Conservation (phyloP, 2,113 vertebrate species). For the Desmodus rotundus region DNA sequence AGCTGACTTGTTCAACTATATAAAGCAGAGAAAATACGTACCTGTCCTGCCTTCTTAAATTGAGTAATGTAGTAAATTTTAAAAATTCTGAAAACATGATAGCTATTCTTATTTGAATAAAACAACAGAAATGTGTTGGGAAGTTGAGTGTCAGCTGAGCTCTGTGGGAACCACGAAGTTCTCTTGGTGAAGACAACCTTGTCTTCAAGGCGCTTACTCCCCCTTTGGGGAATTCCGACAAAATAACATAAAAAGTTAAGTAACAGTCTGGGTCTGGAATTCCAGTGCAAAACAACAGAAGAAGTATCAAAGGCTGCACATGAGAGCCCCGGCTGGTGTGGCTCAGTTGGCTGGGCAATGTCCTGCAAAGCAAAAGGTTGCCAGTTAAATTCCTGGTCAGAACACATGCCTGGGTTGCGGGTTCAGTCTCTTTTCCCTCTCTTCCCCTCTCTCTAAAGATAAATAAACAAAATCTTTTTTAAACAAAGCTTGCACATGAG, state of each 20-base stretch:
- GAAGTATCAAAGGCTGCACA: not conserved
- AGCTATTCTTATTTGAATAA: not conserved
- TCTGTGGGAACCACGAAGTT: not conserved
- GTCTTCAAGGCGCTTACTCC: not conserved
- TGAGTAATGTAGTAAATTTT: not conserved
- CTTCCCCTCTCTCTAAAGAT: no score
- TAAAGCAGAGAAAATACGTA: not conserved
- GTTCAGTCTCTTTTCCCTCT: no score
- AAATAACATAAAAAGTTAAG: not conserved
- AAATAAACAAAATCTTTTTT: no score
- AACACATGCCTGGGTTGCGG: no score
- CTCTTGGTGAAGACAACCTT: not conserved
- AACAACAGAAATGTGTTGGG: not conserved
- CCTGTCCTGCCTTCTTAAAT: not conserved
- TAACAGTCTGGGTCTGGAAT: not conserved
- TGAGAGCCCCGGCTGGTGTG: no score
- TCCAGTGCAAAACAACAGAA: not conserved
- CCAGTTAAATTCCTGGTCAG: no score
- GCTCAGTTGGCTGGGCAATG: no score
- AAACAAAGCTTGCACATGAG: not conserved
- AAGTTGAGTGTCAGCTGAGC: not conserved
- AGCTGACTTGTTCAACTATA: slow-evolving; percentile 5
- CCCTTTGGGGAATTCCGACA: not conserved
- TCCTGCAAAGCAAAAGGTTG: no score
- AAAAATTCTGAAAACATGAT: not conserved